phyloP scores from a whole-genome alignment of 2,888 invertebrate genomes.

The Helicoverpa assulta region DNA sequence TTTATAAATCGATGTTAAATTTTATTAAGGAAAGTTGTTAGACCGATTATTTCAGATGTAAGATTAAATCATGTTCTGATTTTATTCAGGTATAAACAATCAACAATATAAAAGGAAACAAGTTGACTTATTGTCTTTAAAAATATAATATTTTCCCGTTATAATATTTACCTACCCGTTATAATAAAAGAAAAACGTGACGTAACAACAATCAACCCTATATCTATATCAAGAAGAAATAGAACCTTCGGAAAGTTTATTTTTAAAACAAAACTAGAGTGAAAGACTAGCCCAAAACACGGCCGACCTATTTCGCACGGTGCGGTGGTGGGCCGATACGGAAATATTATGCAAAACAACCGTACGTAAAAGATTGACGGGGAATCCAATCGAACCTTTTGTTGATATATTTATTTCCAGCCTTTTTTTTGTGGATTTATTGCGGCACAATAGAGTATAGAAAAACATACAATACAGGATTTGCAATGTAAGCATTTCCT shows the following conservation, averaged over 20 bases:
- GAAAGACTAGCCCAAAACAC: conserved; percentile 23
- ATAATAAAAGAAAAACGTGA: too few relatives aligned
- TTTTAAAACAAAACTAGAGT: conserved; percentile 13
- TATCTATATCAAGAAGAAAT: conserved; percentile 3
- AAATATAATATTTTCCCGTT: too few relatives aligned
- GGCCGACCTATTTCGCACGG: conserved; percentile 29
- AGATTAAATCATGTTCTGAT: too few relatives aligned
- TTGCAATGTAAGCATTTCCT: conserved; percentile 2
- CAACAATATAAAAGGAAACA: too few relatives aligned
- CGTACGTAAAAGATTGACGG: conserved; percentile 55
- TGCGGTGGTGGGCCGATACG: conserved; percentile 13
- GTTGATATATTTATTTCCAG: conserved; percentile 45
- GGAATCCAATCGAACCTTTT: conserved; percentile 36
- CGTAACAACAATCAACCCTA: not conserved
- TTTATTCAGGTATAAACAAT: too few relatives aligned
- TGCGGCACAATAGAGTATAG: conserved; percentile 6
- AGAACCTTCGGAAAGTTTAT: conserved; percentile 5
- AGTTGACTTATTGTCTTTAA: not conserved
- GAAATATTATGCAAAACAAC: conserved; percentile 55
- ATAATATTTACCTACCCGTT: too few relatives aligned
- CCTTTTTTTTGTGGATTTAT: conserved; percentile 35
- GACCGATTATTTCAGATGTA: not conserved
- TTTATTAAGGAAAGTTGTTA: not conserved
- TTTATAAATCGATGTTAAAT: not conserved
- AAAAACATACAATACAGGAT: conserved; percentile 9